Evolutionary conservation across 1,140 invertebrate genomes (phyloP), one percentile per base, ranked within the genome.

Genomic region (Drosophila littoralis): DNA sequence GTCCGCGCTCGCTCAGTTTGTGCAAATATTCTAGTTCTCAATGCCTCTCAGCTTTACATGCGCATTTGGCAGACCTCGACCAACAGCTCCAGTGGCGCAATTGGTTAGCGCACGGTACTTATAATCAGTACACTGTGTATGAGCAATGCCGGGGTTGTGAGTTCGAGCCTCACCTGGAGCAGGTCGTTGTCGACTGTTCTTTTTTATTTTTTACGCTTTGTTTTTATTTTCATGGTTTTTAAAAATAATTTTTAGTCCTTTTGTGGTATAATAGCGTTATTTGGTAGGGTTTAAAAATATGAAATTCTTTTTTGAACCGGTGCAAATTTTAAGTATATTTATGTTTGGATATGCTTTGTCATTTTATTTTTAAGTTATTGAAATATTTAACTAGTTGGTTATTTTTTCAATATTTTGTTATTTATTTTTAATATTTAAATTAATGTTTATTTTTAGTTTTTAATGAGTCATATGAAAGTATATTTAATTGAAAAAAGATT

Each of bases 41-140:
- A 35, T 32, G 43, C 45, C 74, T 65, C 76, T 36, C 95, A 95
- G 96, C 96, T 96, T 97, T 40, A 68, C 96, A 97, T 96, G 96
- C 96, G 96, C 96, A 97, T 97, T 97, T 97, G 97, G 97, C 97
- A 97, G 96, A 96, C 96, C 96, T 97, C 96, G 96, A 96, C 97
- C 97, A 97, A 97, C 97, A 97, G 95, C 96, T 96, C 96, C 96
- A 97, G 97, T 97, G 97, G 97, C 97, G 97, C 97, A 97, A 97
- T 97, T 97, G 97, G 97, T 98, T 97, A 98, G 97, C 97, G 97
- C 97, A 97, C 97, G 97, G 97, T 98, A 98, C 97, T 97, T 98
- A 97, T 97, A 97, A 94, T 92, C 95, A 96, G 97, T 96, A 88
- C 77, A 72, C 79, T 61, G 82, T 86, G 83, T 85, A 96, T 97